Evolutionary conservation across 2,113 vertebrate species (phyloP).

Genomic region (Neodon shergylaensis): DNA sequence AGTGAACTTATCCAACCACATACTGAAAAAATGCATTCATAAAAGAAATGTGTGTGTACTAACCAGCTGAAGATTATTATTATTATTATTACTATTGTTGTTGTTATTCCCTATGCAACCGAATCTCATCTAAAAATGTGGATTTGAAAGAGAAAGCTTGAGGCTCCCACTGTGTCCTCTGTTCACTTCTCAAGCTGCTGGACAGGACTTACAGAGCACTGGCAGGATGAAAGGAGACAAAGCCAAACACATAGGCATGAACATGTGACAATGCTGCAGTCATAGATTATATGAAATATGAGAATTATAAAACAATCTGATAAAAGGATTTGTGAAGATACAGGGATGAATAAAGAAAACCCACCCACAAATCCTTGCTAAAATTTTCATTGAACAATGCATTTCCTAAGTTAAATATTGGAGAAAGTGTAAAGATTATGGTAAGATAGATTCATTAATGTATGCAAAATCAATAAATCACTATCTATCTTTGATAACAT

Average conservation of each 20-base stretch:
- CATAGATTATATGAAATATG: neutral
- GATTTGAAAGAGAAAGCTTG: neutral
- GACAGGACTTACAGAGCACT: neutral
- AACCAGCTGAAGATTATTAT: neutral
- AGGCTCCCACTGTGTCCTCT: neutral
- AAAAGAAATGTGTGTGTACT: neutral
- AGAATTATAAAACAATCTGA: neutral
- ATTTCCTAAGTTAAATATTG: neutral
- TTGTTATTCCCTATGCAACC: neutral
- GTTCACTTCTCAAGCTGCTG: neutral
- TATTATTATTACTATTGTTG: neutral
- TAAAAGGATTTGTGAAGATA: neutral
- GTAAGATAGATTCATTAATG: neutral
- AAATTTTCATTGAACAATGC: neutral
- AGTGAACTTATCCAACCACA: neutral
- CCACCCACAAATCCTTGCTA: neutral
- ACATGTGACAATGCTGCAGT: neutral
- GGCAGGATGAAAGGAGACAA: neutral
- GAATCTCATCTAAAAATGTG: neutral
- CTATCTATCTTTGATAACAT: neutral
- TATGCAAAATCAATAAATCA: neutral
- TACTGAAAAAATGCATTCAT: neutral
- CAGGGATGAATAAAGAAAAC: neutral
- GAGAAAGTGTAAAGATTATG: neutral
- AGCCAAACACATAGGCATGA: too few species aligned